Evolutionary conservation across 2,888 invertebrate species (phyloP).

Genomic region (Dyspetes luteomarginatus): DNA sequence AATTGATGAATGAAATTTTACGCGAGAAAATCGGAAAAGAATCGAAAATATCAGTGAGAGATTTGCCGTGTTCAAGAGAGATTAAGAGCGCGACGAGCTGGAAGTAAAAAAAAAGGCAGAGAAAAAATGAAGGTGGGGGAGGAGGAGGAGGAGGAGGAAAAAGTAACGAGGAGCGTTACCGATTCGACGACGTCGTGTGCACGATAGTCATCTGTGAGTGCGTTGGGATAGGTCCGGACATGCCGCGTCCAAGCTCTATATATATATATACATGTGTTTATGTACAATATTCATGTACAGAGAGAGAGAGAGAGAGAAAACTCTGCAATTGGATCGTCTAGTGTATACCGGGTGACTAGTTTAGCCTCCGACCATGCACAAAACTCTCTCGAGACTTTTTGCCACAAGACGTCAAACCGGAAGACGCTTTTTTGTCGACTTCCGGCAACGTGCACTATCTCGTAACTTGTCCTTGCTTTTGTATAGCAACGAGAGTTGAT

Average conservation of each 20-base stretch:
- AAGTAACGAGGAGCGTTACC: slow-evolving; percentile 68
- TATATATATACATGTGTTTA: neutral
- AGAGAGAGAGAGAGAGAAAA: slow-evolving; percentile 36
- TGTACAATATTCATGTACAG: slow-evolving; percentile 27
- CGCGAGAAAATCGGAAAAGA: slow-evolving; percentile 40
- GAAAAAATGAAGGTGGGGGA: neutral
- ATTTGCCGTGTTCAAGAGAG: neutral
- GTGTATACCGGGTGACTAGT: slow-evolving; percentile 75
- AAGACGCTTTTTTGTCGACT: slow-evolving; percentile 53
- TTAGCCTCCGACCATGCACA: slow-evolving; percentile 13
- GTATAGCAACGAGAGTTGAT: neutral
- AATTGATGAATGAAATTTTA: slow-evolving; percentile 65
- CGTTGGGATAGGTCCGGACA: slow-evolving; percentile 80
- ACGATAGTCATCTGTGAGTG: slow-evolving; percentile 79
- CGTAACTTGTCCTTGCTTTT: slow-evolving; percentile 2
- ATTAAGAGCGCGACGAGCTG: neutral
- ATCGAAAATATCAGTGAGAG: neutral
- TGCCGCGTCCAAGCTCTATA: slow-evolving; percentile 58
- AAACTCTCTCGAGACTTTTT: slow-evolving; percentile 22
- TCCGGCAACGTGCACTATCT: slow-evolving; percentile 41
- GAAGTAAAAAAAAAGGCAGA: neutral
- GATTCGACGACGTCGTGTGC: slow-evolving; percentile 71
- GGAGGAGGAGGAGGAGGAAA: slow-evolving; percentile 51
- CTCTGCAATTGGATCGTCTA: slow-evolving; percentile 79
- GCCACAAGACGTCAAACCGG: slow-evolving; percentile 43